Base-by-base conservation (phyloP, 2,797 vertebrate species). In the Benthosema pterotum region DNA sequence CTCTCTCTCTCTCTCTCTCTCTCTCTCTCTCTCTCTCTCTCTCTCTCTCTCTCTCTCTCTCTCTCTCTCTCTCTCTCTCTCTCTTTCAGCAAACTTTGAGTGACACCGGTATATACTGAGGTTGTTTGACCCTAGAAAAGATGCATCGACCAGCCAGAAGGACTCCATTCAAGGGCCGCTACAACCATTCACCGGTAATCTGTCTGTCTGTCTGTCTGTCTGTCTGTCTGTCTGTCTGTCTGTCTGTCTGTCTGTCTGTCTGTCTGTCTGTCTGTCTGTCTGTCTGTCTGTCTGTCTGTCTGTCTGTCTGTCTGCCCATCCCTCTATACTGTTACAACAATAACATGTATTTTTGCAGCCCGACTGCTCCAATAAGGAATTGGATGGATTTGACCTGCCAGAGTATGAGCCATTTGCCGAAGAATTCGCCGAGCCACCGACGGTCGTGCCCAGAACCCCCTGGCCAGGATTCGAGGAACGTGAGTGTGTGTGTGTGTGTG, bases 371-470 rank as follows among this genome's bases (percentile, higher is more conserved):
- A 72, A 82, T 0, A 0, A 90, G 13, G 77, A 46, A 0, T 82
- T 86, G 0, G 89, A 89, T 22, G 78, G 84, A 38, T 38, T 38
- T 1, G 85, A 90, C 0, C 75, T 91, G 1, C 89, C 87, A 0
- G 85, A 87, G 0, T 69, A 84, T 79, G 92, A 96, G 53, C 17
- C 78, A 2, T 90, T 89, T 64, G 77, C 62, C 0, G 19, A 19
- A 25, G 13, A 32, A 32, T 48, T 28, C 6, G 0, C 4, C 8
- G 28, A 32, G 17, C 1, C 12, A 48, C 46, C 3, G 2, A 1
- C 1, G 1, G 0, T 75, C 3, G 4, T 22, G 2, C 22, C 22
- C 22, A 25, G 22, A 22, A 22, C 19, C n/a, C n/a, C n/a, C 3
- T 2, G 1, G n/a, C 57, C 6, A 45, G 9, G 42, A 45, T 57